phyloP scores from a whole-genome alignment of 2,113 vertebrate genomes.

The Epinephelus fuscoguttatus region DNA sequence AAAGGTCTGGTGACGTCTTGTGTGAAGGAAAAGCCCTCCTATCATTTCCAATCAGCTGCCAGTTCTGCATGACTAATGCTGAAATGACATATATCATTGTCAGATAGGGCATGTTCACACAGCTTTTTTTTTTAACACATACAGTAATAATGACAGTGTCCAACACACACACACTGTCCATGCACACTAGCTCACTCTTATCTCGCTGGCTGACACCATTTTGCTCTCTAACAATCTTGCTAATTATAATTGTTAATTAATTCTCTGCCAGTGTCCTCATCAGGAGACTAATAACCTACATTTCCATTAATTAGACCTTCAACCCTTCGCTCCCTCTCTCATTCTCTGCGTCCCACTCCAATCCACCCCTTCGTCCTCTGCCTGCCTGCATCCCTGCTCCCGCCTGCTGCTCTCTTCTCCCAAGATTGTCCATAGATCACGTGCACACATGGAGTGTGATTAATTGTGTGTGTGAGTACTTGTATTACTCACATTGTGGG shows the following conservation, averaged over 20 bases:
- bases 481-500: constrained; percentile 11
- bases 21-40: constrained; percentile 43
- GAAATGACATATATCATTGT: constrained; percentile 72
- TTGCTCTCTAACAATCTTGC: constrained; percentile 90
- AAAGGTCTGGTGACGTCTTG: constrained; percentile 32
- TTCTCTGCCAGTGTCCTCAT: constrained; percentile 87
- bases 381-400: constrained; percentile 42
- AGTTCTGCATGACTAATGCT: constrained; percentile 72
- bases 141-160: constrained; percentile 40
- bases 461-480: constrained; percentile 26
- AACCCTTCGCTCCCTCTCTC: constrained; percentile 80
- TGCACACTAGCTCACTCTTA: constrained; percentile 69
- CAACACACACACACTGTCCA: constrained; percentile 29
- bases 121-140: constrained; percentile 41
- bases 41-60: constrained; percentile 72
- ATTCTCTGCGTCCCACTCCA: constrained; percentile 74
- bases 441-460: constrained; percentile 47
- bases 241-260: constrained; percentile 92
- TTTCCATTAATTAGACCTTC: constrained; percentile 90
- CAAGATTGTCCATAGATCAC: constrained; percentile 29
- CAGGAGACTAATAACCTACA: constrained; percentile 91
- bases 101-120: constrained; percentile 65
- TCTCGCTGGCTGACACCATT: constrained; percentile 85
- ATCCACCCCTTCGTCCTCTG: constrained; percentile 62
- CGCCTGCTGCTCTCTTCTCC: constrained; percentile 41